Percentiles rank a stretch among this genome's conserved stretches.
Conservation (phyloP, 2,888 invertebrate genomes). For the Limnephilus auricula region DNA sequence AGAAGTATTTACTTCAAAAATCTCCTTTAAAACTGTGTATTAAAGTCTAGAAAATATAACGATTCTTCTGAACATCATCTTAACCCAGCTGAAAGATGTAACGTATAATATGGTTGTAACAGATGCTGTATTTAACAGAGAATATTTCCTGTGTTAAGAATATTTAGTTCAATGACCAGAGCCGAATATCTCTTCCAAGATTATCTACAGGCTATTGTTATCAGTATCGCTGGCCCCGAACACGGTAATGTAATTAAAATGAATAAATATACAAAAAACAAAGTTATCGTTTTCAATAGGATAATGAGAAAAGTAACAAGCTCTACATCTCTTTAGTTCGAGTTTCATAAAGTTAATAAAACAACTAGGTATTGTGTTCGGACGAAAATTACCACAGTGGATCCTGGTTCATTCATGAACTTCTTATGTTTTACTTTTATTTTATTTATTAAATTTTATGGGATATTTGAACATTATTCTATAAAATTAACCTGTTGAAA, state of each 20-base stretch:
- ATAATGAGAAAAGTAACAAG: no score
- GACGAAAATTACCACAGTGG: no score
- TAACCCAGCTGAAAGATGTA: not conserved
- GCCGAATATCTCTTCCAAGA: not conserved
- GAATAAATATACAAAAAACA: not conserved
- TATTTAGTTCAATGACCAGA: not conserved
- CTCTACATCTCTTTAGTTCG: no score
- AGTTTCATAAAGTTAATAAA: no score
- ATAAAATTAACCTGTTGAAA: no score
- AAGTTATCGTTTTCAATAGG: not conserved
- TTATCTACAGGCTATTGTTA: not conserved
- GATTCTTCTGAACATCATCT: not conserved
- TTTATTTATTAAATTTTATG: not conserved
- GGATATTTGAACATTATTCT: no score
- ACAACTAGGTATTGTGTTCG: no score
- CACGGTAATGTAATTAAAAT: not conserved
- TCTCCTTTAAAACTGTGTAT: no score
- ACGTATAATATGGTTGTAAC: not conserved
- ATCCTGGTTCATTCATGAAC: no score
- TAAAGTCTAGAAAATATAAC: not conserved
- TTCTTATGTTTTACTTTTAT: not conserved
- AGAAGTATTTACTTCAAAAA: no score
- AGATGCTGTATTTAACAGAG: not conserved
- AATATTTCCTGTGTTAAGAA: not conserved
- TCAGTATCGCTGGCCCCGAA: not conserved